These are phyloP conservation scores for Campylomormyrus tamandua DNA, from an alignment of 2,113 vertebrate species.

Conservation along the genomic window DNA sequence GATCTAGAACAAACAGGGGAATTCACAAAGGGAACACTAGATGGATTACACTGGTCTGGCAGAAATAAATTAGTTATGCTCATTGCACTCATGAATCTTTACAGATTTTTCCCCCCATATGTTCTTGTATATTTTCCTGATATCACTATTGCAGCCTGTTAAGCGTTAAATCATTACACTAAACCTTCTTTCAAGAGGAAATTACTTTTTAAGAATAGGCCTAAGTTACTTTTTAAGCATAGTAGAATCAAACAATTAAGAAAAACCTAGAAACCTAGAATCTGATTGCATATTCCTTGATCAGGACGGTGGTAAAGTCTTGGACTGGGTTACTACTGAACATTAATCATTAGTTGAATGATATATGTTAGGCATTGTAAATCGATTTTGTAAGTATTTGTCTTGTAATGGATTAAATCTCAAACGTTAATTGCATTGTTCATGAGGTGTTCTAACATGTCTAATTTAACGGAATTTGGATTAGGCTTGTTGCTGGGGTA, in stretches of 20 bases:
- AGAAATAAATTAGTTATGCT: constrained; percentile 25
- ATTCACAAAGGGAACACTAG: constrained; percentile 56
- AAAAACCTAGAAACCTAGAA: background rate
- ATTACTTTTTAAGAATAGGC: background rate
- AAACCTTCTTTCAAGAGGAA: background rate
- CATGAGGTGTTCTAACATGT: background rate
- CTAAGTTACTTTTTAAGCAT: background rate
- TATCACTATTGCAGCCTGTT: background rate
- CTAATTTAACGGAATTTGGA: background rate
- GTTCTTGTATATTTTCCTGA: background rate
- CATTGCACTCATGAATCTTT: constrained; percentile 13
- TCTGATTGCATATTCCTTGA: background rate
- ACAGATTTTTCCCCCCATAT: background rate
- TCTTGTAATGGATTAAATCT: background rate
- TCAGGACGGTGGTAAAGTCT: background rate
- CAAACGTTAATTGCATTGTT: background rate
- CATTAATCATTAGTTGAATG: background rate
- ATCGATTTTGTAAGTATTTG: background rate
- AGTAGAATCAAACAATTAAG: background rate
- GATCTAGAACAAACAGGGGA: constrained; percentile 50
- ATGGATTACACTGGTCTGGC: constrained; percentile 47
- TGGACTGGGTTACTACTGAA: background rate
- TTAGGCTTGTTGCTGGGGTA: background rate
- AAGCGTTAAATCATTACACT: background rate
- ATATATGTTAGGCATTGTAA: background rate